Base-by-base conservation (phyloP, 2,888 invertebrate species). In the Stenurella melanura region DNA sequence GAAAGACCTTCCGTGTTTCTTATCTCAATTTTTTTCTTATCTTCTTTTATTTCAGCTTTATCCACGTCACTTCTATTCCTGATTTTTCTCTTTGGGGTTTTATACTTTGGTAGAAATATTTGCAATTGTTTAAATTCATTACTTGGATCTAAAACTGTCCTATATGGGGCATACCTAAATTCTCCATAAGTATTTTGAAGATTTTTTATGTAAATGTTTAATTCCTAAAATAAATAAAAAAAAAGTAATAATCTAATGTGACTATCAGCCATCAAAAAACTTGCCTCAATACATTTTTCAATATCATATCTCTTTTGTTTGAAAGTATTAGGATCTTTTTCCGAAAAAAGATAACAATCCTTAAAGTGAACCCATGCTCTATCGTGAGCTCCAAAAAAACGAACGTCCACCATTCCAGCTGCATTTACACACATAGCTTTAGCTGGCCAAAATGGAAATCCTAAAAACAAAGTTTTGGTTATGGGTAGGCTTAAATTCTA, bases 401-500 rank as follows among this genome's bases (percentile, higher is more conserved):
- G 91, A 2, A 97, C 97, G 89, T 98, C 97, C 0, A 97, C 96
- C 83, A 93, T 90, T 0, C 94, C 93, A 10, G 92, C 89, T 18
- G 90, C 87, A 80, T 91, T 92, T 21, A 91, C 90, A 75, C 93
- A 93, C 95, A 96, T 95, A 0, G 95, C 96, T 90, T 98, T 98
- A 0, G 97, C 98, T 0, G 98, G 98, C 98, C 98, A 99, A 89
- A 95, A 98, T 0, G 98, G 98, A 87, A 98, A 98, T 12, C 97
- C 92, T 92, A 85, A 30, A 86, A 83, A 73, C 57, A 58, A 61
- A 19, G 21, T 26, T 15, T 58, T 58, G 19, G 21, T 10, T 58
- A 68, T 54, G 15, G 15, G 15, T 7, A 15, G 4, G 21, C 21
- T 26, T 26, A 26, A 26, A 26, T 26, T 26, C 21, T 4, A 3